Evolutionary conservation across 2,888 invertebrate species (phyloP).

Genomic region (Rhyacophila evoluta): DNA sequence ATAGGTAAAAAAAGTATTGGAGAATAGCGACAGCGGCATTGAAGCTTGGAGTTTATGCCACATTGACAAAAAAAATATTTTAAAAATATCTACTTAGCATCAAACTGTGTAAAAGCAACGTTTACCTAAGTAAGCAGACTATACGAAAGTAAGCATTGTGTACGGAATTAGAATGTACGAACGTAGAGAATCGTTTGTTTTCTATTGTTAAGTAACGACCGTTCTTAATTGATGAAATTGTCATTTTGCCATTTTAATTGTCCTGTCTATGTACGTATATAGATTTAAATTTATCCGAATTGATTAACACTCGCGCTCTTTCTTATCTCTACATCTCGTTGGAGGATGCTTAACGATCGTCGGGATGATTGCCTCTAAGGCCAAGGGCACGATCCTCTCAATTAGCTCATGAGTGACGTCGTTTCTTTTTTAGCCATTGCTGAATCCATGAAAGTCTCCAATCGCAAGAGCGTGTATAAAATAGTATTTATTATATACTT

Average conservation of each 20-base stretch:
- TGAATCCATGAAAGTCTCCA: background rate
- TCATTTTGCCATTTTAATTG: background rate
- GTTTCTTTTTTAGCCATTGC: background rate
- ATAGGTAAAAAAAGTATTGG: no score
- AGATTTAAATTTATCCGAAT: constrained; percentile 7
- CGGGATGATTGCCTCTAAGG: constrained; percentile 1
- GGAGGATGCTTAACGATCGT: background rate
- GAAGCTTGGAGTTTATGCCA: no score
- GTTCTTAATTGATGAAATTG: background rate
- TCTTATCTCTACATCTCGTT: background rate
- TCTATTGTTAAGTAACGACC: background rate
- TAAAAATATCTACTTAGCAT: no score
- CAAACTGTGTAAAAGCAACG: no score
- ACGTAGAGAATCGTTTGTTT: no score
- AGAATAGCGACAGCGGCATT: no score
- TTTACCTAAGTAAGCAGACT: no score
- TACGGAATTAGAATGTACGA: no score
- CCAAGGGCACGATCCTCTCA: constrained; percentile 10
- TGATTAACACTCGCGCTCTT: constrained; percentile 2
- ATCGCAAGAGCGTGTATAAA: no score
- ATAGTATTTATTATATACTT: no score
- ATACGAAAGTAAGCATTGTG: no score
- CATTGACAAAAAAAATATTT: no score
- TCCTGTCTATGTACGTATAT: background rate
- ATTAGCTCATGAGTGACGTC: background rate